phyloP scores from a whole-genome alignment of 2,113 vertebrate genomes.

The Echinops telfairi region DNA sequence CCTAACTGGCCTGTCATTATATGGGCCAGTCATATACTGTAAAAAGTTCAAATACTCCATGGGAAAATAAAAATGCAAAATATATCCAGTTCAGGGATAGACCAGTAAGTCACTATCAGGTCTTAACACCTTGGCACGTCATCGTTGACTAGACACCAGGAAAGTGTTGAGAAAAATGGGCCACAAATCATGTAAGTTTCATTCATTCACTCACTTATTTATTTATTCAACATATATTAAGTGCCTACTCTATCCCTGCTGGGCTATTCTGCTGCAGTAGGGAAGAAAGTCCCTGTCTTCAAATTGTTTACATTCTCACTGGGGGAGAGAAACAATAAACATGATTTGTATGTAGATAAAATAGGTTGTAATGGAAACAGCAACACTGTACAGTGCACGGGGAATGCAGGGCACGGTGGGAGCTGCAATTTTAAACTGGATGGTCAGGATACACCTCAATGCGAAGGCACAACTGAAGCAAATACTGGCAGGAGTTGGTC shows the following conservation, averaged over 20 bases:
- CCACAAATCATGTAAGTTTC: neutral
- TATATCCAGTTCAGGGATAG: neutral
- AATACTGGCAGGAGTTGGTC: neutral
- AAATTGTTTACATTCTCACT: neutral
- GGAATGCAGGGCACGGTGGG: neutral
- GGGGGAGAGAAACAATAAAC: neutral
- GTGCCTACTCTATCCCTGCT: neutral
- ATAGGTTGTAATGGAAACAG: neutral
- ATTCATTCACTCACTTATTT: neutral
- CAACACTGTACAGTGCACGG: neutral
- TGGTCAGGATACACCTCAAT: neutral
- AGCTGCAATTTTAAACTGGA: neutral
- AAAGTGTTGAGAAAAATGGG: neutral
- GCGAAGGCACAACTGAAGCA: constrained; percentile 26
- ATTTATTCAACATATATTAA: neutral
- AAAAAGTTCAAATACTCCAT: neutral
- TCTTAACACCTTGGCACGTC: neutral
- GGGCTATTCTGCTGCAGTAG: neutral
- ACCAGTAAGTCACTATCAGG: neutral
- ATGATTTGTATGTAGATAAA: neutral
- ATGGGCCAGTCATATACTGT: neutral
- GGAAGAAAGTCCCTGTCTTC: neutral
- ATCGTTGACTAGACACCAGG: neutral
- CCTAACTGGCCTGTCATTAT: neutral
- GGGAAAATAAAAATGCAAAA: constrained; percentile 40